Evolutionary conservation across 2,888 invertebrate genomes (phyloP).

Genomic region (Alsophila aescularia): DNA sequence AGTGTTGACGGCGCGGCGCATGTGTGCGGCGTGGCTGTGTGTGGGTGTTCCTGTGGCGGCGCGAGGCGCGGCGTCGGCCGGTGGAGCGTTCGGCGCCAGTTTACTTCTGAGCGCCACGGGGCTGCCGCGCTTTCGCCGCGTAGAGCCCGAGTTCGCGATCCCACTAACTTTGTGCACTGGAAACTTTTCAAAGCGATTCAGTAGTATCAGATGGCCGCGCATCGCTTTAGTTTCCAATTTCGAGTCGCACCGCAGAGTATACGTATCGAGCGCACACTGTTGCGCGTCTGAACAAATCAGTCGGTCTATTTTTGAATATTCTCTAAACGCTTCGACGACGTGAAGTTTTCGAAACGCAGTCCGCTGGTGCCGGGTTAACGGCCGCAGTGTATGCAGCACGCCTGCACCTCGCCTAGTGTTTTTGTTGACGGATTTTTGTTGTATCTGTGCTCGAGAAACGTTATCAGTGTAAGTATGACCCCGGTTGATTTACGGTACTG

Average conservation of each 20-base stretch:
- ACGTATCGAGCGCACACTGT: slow-evolving; percentile 61
- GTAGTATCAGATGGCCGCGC: slow-evolving; percentile 57
- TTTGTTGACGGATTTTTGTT: slow-evolving; percentile 82
- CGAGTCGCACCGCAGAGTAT: slow-evolving; percentile 54
- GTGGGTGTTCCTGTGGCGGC: slow-evolving; percentile 70
- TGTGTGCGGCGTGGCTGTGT: slow-evolving; percentile 50
- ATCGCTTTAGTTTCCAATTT: slow-evolving; percentile 56
- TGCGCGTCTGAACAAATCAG: slow-evolving; percentile 67
- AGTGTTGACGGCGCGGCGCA: slow-evolving; percentile 43
- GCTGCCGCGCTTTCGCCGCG: slow-evolving; percentile 70
- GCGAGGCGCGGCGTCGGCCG: slow-evolving; percentile 63
- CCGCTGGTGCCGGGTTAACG: slow-evolving; percentile 79
- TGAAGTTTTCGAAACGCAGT: slow-evolving; percentile 83
- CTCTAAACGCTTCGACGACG: slow-evolving; percentile 78
- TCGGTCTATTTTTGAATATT: slow-evolving; percentile 83
- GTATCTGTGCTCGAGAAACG: slow-evolving; percentile 68
- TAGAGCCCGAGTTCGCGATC: slow-evolving; percentile 73
- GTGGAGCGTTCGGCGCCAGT: slow-evolving; percentile 65
- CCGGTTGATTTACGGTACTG: slow-evolving; percentile 76
- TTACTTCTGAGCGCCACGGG: slow-evolving; percentile 73
- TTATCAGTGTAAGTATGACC: slow-evolving; percentile 84
- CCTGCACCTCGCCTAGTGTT: slow-evolving; percentile 79
- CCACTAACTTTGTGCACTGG: slow-evolving; percentile 80
- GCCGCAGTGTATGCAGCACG: slow-evolving; percentile 77
- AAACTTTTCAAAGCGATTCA: slow-evolving; percentile 79